phyloP scores from a whole-genome alignment of 2,888 invertebrate species.

The Oeneis ivallda region DNA sequence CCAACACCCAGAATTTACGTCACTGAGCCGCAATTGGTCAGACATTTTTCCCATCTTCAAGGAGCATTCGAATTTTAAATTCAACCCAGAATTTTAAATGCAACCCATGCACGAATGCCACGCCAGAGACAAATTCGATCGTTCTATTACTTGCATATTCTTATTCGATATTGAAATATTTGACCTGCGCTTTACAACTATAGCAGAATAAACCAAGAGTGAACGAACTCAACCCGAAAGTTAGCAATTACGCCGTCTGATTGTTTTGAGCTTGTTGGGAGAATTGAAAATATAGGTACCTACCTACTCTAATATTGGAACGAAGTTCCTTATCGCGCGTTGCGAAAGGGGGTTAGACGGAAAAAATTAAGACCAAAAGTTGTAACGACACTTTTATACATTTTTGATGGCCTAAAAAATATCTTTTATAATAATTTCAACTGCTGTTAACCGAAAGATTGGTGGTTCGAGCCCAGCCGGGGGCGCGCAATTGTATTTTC shows the following conservation, averaged over 20 bases:
- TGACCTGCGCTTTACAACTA: slow-evolving; percentile 49
- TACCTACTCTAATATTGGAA: no score
- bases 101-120: slow-evolving; percentile 42
- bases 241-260: not conserved
- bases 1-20: not conserved
- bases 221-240: slow-evolving; percentile 35
- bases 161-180: slow-evolving; percentile 49
- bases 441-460: no score
- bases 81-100: slow-evolving; percentile 42
- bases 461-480: no score
- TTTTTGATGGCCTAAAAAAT: no score
- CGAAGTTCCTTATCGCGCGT: no score
- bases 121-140: slow-evolving; percentile 43
- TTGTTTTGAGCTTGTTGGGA: not conserved
- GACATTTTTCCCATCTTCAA: slow-evolving; percentile 25
- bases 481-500: no score
- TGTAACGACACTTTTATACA: no score
- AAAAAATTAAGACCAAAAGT: no score
- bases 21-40: slow-evolving; percentile 9
- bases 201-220: no score
- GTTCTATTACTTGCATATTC: slow-evolving; percentile 39
- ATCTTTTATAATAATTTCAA: no score
- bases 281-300: not conserved
- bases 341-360: no score
- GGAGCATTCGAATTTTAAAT: slow-evolving; percentile 34